Conservation (phyloP, 1,140 invertebrate genomes). For the Dufourea novaeangliae region DNA sequence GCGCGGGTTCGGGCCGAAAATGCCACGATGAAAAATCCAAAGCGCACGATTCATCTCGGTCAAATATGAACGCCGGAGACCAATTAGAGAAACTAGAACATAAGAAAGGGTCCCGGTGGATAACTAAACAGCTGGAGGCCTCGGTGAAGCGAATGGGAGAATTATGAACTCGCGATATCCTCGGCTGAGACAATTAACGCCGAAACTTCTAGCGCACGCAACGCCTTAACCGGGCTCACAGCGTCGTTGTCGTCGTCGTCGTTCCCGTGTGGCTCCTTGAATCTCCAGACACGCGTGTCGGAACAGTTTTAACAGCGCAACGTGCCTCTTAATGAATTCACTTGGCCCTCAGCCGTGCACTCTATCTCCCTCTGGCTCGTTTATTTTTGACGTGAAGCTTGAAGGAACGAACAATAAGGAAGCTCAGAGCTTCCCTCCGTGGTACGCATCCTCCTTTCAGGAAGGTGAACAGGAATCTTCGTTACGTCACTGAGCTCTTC, state of each 20-base stretch:
- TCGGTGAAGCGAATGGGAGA: slow-evolving; percentile 3
- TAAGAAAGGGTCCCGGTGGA: not conserved
- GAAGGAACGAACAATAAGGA: not conserved
- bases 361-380: not conserved
- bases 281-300: slow-evolving; percentile 10
- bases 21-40: not conserved
- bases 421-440: not conserved
- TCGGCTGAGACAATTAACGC: slow-evolving; percentile 40
- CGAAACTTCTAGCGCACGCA: slow-evolving; percentile 24
- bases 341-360: not conserved
- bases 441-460: too few species aligned
- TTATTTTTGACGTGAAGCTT: slow-evolving; percentile 9
- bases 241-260: not conserved
- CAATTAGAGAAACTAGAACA: slow-evolving; percentile 23
- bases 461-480: not conserved
- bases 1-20: not conserved
- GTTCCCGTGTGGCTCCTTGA: not conserved
- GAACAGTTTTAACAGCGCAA: slow-evolving; percentile 1
- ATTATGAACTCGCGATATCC: slow-evolving; percentile 22
- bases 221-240: slow-evolving; percentile 32
- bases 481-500: too few species aligned
- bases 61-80: not conserved
- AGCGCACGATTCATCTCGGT: slow-evolving; percentile 18
- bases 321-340: slow-evolving; percentile 18
- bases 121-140: slow-evolving; percentile 11